Evolutionary conservation across 2,888 invertebrate species (phyloP).

Genomic region (Punctoribates punctum): DNA sequence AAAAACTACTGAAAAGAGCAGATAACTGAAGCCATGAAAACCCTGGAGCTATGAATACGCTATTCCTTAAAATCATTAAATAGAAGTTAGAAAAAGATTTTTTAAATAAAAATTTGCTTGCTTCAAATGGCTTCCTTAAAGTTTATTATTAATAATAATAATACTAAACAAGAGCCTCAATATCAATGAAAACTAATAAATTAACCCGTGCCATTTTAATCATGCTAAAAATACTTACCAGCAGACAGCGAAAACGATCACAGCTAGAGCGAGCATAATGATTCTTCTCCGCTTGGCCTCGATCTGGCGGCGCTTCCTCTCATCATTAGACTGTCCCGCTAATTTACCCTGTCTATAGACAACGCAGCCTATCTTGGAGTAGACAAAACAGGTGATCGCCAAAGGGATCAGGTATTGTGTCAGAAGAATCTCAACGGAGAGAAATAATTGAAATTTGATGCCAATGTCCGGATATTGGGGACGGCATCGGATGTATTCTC

Average conservation of each 20-base stretch:
- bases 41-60: too few relatives aligned
- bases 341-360: constrained; percentile 25
- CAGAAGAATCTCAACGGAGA: constrained; percentile 31
- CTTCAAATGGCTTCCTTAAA: too few relatives aligned
- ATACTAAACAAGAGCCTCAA: too few relatives aligned
- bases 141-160: too few relatives aligned
- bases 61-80: too few relatives aligned
- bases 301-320: constrained; percentile 17
- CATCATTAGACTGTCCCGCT: constrained; percentile 4
- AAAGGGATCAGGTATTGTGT: constrained; percentile 37
- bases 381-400: constrained; percentile 23
- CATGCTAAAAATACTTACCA: neutral
- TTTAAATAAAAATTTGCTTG: too few relatives aligned
- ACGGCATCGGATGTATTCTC: neutral
- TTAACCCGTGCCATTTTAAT: too few relatives aligned
- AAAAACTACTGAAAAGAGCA: too few relatives aligned
- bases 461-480: neutral
- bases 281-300: constrained; percentile 34
- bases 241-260: constrained; percentile 1
- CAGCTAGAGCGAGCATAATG: constrained; percentile 31
- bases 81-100: too few relatives aligned
- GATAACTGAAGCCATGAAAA: too few relatives aligned
- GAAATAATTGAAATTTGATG: constrained; percentile 18
- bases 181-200: too few relatives aligned
- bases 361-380: constrained; percentile 25